These are phyloP conservation scores for Glyptemys insculpta DNA, from an alignment of 2,797 vertebrate genomes.

Conservation along the genomic window DNA sequence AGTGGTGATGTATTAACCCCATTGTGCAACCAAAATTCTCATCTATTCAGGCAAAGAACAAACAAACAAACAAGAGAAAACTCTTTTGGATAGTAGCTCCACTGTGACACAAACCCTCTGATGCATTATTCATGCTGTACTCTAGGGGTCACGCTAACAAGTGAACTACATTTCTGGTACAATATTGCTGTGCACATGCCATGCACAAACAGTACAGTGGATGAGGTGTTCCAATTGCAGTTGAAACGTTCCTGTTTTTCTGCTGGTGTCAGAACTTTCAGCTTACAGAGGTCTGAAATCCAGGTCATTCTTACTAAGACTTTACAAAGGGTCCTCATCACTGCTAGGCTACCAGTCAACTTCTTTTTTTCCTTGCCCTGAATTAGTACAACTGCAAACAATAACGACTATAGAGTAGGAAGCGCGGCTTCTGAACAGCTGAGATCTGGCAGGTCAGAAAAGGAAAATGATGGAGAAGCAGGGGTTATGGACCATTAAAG, in stretches of 20 bases:
- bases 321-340: neutral
- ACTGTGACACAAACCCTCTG: neutral
- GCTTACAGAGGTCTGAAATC: neutral
- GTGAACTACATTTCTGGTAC: neutral
- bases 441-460: neutral
- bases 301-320: neutral
- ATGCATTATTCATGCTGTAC: neutral
- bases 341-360: neutral
- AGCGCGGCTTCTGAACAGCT: neutral
- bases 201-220: neutral
- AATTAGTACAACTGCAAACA: neutral
- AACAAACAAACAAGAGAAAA: fast-evolving
- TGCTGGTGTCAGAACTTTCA: neutral
- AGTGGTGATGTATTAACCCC: neutral
- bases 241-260: neutral
- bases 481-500: neutral
- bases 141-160: neutral
- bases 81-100: neutral
- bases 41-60: neutral
- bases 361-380: neutral
- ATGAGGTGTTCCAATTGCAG: neutral
- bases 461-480: neutral
- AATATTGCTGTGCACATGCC: neutral
- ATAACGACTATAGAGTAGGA: neutral
- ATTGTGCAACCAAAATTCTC: neutral